phyloP scores from a whole-genome alignment of 2,888 invertebrate species.

The Leucophenga maculata region DNA sequence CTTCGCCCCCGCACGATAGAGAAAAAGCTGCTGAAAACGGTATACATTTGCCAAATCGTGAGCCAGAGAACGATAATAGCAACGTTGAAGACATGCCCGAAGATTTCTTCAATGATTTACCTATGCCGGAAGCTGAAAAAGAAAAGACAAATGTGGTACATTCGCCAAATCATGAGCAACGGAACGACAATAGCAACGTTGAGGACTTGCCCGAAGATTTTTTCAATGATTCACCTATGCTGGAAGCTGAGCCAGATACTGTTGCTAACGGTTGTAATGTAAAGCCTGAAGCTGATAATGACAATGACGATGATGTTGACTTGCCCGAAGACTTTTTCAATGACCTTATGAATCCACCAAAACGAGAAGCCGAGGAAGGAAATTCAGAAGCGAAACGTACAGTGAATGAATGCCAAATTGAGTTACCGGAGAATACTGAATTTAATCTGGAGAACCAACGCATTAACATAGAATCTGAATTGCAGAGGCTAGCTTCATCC shows the following conservation, averaged over 20 bases:
- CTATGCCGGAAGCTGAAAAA: not conserved
- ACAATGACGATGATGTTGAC: not conserved
- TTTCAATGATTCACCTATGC: not conserved
- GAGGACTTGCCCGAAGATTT: not conserved
- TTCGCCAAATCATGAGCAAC: not conserved
- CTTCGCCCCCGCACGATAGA: not conserved
- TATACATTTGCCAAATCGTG: not conserved
- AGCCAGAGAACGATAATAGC: not conserved
- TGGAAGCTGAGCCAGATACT: not conserved
- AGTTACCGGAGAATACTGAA: too few species aligned
- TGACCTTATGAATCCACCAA: not conserved
- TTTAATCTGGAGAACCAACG: too few species aligned
- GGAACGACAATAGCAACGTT: not conserved
- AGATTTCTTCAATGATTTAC: not conserved
- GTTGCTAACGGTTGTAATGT: not conserved
- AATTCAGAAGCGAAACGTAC: not conserved
- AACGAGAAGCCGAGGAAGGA: not conserved
- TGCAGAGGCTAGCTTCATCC: too few species aligned
- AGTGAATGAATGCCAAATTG: not conserved
- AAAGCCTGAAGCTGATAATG: not conserved
- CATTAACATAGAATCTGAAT: too few species aligned
- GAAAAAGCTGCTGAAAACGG: not conserved
- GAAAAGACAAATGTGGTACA: not conserved
- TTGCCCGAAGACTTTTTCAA: slow-evolving; percentile 2
- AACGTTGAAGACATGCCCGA: not conserved